Percentiles rank a stretch among this genome's conserved stretches.
These are phyloP conservation scores for Agrochola circellaris DNA, from an alignment of 2,888 invertebrate genomes.

Conservation along the genomic window DNA sequence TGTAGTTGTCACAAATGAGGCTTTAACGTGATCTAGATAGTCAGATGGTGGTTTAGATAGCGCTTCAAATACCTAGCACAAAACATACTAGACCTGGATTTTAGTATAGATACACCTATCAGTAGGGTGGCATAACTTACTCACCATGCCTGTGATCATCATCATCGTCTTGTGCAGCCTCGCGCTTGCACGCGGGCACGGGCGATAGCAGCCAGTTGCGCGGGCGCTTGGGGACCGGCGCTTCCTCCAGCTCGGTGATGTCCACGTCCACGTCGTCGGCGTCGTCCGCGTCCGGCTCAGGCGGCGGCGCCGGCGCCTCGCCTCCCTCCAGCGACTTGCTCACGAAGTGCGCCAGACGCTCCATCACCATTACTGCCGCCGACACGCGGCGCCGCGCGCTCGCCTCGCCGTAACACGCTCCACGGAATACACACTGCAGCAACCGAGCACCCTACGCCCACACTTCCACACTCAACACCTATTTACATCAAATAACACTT, in stretches of 20 bases:
- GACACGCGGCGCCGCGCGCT: constrained; percentile 84
- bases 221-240: constrained; percentile 83
- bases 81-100: not conserved
- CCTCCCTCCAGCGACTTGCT: constrained; percentile 95
- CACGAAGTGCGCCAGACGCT: constrained; percentile 97
- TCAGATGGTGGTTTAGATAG: not conserved
- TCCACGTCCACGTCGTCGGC: constrained; percentile 87
- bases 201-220: constrained; percentile 89
- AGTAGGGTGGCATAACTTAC: constrained; percentile 44
- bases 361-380: constrained; percentile 93
- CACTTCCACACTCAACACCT: constrained; percentile 66
- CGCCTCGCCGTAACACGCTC: constrained; percentile 83
- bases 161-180: constrained; percentile 80
- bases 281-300: constrained; percentile 86
- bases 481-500: constrained; percentile 50
- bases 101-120: not conserved
- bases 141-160: constrained; percentile 87
- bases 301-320: constrained; percentile 87
- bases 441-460: constrained; percentile 82
- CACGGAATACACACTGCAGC: constrained; percentile 81
- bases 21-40: not conserved
- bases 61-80: not conserved
- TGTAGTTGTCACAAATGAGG: not conserved
- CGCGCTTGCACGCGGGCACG: constrained; percentile 83
- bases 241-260: constrained; percentile 87